These are phyloP conservation scores for Rallus crepitans DNA, from an alignment of 2,797 vertebrate species.

Conservation along the genomic window DNA sequence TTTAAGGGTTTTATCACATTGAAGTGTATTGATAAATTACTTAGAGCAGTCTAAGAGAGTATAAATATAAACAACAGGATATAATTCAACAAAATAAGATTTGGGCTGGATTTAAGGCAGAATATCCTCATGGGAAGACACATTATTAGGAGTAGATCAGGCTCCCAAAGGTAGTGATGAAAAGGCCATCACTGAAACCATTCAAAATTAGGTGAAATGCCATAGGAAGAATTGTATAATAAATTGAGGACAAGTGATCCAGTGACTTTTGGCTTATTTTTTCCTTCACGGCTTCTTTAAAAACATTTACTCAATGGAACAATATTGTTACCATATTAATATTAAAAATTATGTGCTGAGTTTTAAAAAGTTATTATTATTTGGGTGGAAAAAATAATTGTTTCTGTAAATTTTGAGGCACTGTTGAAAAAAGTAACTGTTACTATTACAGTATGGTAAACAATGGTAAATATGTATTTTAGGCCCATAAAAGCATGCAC, in stretches of 20 bases:
- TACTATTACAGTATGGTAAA: background rate
- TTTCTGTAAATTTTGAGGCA: background rate
- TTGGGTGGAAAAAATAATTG: background rate
- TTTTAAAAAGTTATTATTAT: background rate
- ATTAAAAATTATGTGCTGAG: background rate
- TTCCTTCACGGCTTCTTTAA: background rate
- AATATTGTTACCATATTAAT: background rate
- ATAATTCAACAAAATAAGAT: background rate
- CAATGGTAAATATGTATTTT: constrained; percentile 14
- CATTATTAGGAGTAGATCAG: background rate
- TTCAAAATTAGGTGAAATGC: background rate
- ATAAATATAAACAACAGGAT: background rate
- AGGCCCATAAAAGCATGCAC: constrained; percentile 49
- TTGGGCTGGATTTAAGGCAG: background rate
- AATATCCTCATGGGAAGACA: background rate
- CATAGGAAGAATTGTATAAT: background rate
- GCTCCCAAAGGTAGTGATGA: background rate
- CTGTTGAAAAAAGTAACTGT: background rate
- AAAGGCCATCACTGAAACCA: background rate
- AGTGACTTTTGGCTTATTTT: background rate
- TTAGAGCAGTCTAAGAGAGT: background rate
- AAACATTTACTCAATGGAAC: background rate
- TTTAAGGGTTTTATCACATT: constrained; percentile 4
- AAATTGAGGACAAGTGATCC: background rate
- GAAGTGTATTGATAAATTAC: background rate